phyloP scores from a whole-genome alignment of 2,113 vertebrate species.

The Mirza zaza region DNA sequence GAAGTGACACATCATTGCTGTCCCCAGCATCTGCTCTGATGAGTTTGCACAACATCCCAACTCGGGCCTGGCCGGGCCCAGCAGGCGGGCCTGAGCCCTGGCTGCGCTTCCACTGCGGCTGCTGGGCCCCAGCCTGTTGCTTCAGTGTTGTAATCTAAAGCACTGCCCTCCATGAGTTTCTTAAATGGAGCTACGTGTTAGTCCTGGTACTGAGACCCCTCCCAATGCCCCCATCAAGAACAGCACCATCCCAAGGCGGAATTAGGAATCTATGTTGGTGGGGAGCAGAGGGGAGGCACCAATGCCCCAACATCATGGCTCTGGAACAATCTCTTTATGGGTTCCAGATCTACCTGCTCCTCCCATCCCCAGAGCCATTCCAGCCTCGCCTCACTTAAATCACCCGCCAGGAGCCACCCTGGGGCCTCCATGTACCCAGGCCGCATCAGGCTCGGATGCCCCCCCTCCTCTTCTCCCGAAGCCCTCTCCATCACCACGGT shows the following conservation, averaged over 20 bases:
- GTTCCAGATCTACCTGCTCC: neutral
- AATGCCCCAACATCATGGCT: fast-evolving
- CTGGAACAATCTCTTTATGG: neutral
- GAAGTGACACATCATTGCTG: fast-evolving
- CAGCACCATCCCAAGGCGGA: fast-evolving
- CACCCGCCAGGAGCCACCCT: fast-evolving
- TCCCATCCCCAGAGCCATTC: fast-evolving
- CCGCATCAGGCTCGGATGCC: fast-evolving
- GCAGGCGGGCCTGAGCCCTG: neutral
- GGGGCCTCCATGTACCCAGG: neutral
- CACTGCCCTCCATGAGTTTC: fast-evolving
- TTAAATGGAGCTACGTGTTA: neutral
- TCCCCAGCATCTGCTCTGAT: neutral
- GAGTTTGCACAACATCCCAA: neutral
- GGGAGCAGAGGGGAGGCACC: neutral
- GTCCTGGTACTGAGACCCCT: neutral
- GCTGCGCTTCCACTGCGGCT: fast-evolving
- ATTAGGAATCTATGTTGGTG: no score
- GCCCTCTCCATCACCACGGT: no score
- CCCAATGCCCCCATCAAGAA: neutral
- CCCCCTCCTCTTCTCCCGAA: no score
- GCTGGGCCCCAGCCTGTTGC: neutral
- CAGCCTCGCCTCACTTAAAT: neutral
- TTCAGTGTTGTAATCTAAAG: fast-evolving
- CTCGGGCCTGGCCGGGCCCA: fast-evolving